Percentiles rank a stretch among this genome's conserved stretches.
These are phyloP conservation scores for Drosophila subpulchrella DNA, from an alignment of 1,140 invertebrate genomes.

Conservation along the genomic window DNA sequence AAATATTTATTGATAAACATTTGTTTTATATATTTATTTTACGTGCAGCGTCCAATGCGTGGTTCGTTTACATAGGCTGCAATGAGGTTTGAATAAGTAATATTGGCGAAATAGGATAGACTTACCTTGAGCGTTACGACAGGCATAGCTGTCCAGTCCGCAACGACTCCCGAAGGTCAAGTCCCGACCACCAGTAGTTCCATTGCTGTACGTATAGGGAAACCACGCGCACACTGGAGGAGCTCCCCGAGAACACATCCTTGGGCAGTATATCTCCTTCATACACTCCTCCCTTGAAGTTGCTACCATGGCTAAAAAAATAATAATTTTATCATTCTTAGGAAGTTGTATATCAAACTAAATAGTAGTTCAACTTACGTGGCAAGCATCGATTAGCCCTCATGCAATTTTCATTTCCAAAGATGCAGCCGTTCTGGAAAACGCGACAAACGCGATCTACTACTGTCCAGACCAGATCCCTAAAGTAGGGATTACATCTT, in stretches of 20 bases:
- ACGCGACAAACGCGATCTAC: slow-evolving; percentile 38
- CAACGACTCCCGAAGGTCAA: slow-evolving; percentile 31
- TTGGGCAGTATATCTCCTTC: slow-evolving; percentile 22
- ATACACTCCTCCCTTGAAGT: slow-evolving; percentile 18
- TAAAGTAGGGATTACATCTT: slow-evolving; percentile 44
- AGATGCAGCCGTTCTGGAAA: slow-evolving; percentile 57
- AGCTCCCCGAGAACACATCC: slow-evolving; percentile 3
- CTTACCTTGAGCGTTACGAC: slow-evolving; percentile 24
- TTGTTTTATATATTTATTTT: neutral
- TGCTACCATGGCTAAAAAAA: slow-evolving; percentile 13
- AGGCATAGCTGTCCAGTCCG: slow-evolving; percentile 28
- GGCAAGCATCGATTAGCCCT: slow-evolving; percentile 44
- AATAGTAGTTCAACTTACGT: slow-evolving; percentile 11
- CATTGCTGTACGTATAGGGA: slow-evolving; percentile 23
- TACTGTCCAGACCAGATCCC: slow-evolving; percentile 42
- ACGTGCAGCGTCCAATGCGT: slow-evolving; percentile 13
- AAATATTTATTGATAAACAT: no score
- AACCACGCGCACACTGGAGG: slow-evolving; percentile 37
- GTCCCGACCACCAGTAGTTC: slow-evolving; percentile 1
- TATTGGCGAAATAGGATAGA: neutral
- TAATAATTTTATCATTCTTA: no score
- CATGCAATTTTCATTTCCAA: slow-evolving; percentile 44
- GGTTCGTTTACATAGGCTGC: slow-evolving; percentile 46
- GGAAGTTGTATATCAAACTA: neutral
- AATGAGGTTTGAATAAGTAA: neutral